phyloP scores from a whole-genome alignment of 30 jellyfish, hydroid and myxozoan species.

The Aurelia aurita complex sp. Pacific region DNA sequence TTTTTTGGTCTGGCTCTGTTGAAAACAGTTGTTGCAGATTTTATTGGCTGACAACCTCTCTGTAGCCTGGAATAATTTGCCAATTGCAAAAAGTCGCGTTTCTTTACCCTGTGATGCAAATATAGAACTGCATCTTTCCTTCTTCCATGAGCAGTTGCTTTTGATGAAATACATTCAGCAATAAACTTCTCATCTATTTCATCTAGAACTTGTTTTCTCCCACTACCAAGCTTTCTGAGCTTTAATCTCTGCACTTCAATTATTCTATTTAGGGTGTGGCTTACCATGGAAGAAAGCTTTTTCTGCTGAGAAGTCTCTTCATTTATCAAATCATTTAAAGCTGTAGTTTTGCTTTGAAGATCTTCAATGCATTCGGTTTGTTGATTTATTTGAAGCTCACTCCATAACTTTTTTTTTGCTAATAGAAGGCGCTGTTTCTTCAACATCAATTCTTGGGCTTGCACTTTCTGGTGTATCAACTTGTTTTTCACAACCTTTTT shows the following conservation, averaged over 20 bases:
- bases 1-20: slow-evolving; percentile 44
- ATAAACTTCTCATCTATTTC: slow-evolving; percentile 47
- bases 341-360: not conserved
- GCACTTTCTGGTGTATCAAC: not conserved
- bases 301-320: not conserved
- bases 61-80: slow-evolving; percentile 29
- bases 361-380: slow-evolving; percentile 12
- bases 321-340: not conserved
- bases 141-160: slow-evolving; percentile 71
- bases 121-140: slow-evolving; percentile 35
- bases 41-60: slow-evolving; percentile 14
- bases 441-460: slow-evolving; percentile 5
- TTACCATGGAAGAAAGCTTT: slow-evolving; percentile 1
- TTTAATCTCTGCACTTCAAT: slow-evolving; percentile 17
- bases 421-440: not conserved
- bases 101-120: slow-evolving; percentile 41
- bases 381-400: slow-evolving; percentile 4
- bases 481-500: not conserved
- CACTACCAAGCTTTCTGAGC: slow-evolving; percentile 47
- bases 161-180: slow-evolving; percentile 20
- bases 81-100: slow-evolving; percentile 34
- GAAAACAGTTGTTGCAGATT: slow-evolving; percentile 43
- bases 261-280: slow-evolving; percentile 10
- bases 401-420: slow-evolving; percentile 12
- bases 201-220: slow-evolving; percentile 42